These are phyloP conservation scores for Apodemus speciosus DNA, from an alignment of 2,113 vertebrate species.

Conservation along the genomic window DNA sequence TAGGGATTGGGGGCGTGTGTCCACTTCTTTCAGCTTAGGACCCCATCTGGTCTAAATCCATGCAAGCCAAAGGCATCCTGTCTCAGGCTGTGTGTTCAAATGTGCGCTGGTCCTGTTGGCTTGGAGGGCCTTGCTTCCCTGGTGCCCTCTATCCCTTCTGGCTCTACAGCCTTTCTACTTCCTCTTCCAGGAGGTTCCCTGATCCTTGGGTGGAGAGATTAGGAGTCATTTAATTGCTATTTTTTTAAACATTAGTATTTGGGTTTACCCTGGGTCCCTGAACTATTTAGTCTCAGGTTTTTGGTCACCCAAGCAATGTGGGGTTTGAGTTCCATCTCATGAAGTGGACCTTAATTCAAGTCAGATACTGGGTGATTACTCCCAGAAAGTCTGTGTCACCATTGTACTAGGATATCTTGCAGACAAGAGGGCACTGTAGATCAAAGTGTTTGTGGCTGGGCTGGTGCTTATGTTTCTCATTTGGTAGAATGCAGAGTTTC, in stretches of 20 bases:
- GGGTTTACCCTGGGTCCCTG: background rate
- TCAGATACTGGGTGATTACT: background rate
- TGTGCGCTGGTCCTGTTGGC: background rate
- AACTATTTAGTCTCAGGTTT: background rate
- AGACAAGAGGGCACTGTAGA: background rate
- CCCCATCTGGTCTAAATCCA: background rate
- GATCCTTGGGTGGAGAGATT: background rate
- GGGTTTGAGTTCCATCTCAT: background rate
- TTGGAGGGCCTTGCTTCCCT: background rate
- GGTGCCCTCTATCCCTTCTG: background rate
- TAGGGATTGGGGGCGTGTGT: background rate
- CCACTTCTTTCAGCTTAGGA: background rate
- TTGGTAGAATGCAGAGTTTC: background rate
- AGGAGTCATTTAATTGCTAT: background rate
- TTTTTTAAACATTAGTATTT: background rate
- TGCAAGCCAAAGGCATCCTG: background rate
- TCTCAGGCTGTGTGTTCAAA: background rate
- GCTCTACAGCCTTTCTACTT: background rate
- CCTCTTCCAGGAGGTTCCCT: background rate
- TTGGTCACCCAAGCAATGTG: background rate
- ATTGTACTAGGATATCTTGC: background rate
- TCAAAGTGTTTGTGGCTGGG: background rate
- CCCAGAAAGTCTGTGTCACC: background rate
- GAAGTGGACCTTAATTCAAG: background rate
- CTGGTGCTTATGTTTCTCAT: background rate